phyloP scores from a whole-genome alignment of 2,888 invertebrate genomes.

The Cacoxenus indagator region DNA sequence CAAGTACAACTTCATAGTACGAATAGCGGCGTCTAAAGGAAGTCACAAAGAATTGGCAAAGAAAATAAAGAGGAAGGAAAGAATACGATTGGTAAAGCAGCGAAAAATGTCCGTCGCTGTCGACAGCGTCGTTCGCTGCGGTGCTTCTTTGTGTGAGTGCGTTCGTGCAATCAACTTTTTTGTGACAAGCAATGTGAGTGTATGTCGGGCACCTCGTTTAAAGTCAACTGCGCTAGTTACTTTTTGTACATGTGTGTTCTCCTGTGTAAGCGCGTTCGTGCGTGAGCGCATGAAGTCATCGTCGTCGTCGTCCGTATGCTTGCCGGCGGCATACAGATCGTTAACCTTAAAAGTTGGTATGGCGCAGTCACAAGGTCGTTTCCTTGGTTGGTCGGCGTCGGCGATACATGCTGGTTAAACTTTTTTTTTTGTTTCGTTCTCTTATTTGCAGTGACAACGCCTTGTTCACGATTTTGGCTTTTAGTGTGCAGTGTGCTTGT shows the following conservation, averaged over 20 bases:
- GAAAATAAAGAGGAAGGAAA: slow-evolving; percentile 27
- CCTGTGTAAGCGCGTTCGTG: slow-evolving; percentile 26
- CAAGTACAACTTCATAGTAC: slow-evolving; percentile 2
- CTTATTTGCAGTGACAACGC: not conserved
- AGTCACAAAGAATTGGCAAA: slow-evolving; percentile 34
- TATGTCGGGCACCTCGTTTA: slow-evolving; percentile 3
- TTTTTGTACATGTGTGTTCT: not conserved
- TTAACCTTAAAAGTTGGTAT: slow-evolving; percentile 68
- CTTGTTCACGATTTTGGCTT: not conserved
- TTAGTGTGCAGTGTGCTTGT: too few relatives aligned
- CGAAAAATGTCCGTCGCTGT: slow-evolving; percentile 15
- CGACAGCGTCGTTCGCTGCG: slow-evolving; percentile 15
- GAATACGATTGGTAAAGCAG: slow-evolving; percentile 23
- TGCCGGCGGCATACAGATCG: slow-evolving; percentile 66
- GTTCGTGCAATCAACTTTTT: not conserved
- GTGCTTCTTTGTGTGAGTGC: slow-evolving; percentile 13
- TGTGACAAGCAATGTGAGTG: not conserved
- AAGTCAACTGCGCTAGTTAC: not conserved
- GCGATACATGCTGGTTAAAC: slow-evolving; percentile 2
- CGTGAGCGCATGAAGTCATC: slow-evolving; percentile 57
- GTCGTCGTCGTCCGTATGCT: slow-evolving; percentile 30
- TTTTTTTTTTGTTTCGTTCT: slow-evolving; percentile 1
- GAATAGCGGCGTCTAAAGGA: not conserved
- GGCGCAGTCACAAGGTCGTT: slow-evolving; percentile 68
- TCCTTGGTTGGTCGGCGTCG: slow-evolving; percentile 42